A percentile compares a stretch with the other conserved stretches of the same genome.
Conservation (phyloP, 1,140 invertebrate genomes). For the Achroia grisella region DNA sequence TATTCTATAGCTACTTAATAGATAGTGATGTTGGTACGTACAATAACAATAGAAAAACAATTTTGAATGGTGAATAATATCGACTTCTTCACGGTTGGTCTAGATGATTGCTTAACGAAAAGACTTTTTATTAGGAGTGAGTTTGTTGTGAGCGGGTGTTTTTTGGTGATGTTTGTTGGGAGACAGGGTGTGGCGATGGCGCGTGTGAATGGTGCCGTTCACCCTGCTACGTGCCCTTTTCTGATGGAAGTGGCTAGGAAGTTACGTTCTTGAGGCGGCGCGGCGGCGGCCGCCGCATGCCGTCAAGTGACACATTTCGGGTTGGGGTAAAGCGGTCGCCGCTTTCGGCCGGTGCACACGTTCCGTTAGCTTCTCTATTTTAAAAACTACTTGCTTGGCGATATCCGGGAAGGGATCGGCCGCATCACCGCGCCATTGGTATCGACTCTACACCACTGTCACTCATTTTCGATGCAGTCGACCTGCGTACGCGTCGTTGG, state of each 20-base stretch:
- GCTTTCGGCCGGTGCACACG: constrained; percentile 64
- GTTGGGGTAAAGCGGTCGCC: constrained; percentile 61
- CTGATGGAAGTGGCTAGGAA: constrained; percentile 6
- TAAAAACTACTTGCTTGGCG: constrained; percentile 63
- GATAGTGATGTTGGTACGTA: no score
- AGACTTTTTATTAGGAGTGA: no score
- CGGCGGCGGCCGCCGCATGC: constrained; percentile 7
- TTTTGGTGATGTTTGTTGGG: not conserved
- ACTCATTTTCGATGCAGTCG: constrained; percentile 64
- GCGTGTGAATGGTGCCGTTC: constrained; percentile 14
- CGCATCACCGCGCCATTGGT: constrained; percentile 39
- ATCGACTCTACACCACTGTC: constrained; percentile 40
- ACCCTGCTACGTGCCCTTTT: constrained; percentile 15
- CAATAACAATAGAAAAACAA: not conserved
- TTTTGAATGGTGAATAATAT: not conserved
- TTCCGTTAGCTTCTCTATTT: constrained; percentile 70
- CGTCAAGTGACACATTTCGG: constrained; percentile 65
- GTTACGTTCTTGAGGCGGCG: no score
- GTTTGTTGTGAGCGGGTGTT: not conserved
- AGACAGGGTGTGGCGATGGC: not conserved
- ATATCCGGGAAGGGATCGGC: constrained; percentile 68
- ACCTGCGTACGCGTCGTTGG: constrained; percentile 59
- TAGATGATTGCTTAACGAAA: no score
- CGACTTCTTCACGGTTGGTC: no score
- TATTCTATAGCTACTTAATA: no score